Evolutionary conservation across 2,113 vertebrate species (phyloP).

Genomic region (Phylloscopus trochiloides): DNA sequence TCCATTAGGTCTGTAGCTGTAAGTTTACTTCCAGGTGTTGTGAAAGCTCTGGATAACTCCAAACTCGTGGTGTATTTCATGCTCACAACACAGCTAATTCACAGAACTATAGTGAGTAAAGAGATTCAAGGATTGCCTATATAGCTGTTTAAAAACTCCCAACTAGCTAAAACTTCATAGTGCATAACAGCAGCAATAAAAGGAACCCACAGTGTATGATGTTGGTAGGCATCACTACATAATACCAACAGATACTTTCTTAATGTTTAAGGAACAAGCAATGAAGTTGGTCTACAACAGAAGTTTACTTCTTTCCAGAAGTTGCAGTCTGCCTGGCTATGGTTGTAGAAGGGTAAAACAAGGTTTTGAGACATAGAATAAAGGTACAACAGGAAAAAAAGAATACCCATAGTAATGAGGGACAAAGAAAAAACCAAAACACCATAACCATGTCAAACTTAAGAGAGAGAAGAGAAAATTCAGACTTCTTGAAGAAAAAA

Average conservation of each 20-base stretch:
- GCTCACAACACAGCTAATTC: neutral
- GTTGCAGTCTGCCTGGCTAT: neutral
- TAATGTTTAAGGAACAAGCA: neutral
- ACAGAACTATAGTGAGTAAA: neutral
- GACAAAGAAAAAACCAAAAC: neutral
- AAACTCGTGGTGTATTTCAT: neutral
- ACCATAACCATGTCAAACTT: neutral
- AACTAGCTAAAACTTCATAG: neutral
- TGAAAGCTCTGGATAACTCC: neutral
- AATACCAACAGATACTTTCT: neutral
- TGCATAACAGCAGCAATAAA: neutral
- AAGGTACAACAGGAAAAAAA: neutral
- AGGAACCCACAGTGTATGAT: neutral
- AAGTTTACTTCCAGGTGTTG: neutral
- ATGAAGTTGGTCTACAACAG: neutral
- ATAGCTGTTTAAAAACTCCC: neutral
- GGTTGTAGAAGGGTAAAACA: neutral
- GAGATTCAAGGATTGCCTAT: neutral
- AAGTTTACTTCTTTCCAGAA: neutral
- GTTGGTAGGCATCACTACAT: accelerated
- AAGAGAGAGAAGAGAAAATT: neutral
- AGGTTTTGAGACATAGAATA: neutral
- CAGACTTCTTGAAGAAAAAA: neutral
- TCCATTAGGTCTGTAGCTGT: neutral
- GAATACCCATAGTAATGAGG: neutral